Evolutionary conservation across 1,140 invertebrate species (phyloP).

Genomic region (Helicoverpa armigera): DNA sequence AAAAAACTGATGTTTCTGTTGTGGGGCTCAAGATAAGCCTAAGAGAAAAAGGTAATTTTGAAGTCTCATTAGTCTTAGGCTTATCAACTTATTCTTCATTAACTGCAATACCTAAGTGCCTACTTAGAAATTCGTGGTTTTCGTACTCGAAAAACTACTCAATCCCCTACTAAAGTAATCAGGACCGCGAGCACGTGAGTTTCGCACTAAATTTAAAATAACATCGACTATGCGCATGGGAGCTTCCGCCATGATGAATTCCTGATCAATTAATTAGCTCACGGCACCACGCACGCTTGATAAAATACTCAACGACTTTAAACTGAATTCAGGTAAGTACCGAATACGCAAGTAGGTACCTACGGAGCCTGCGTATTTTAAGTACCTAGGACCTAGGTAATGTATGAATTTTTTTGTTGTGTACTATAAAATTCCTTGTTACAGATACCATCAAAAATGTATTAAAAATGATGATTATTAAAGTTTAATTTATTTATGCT

Average conservation of each 20-base stretch:
- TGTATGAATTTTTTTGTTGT: background rate
- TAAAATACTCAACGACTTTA: slow-evolving; percentile 39
- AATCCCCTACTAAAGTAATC: background rate
- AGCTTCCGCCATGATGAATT: slow-evolving; percentile 15
- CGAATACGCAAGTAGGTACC: too few relatives aligned
- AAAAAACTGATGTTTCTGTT: too few relatives aligned
- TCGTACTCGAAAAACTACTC: background rate
- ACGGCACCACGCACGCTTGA: slow-evolving; percentile 30
- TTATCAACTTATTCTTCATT: background rate
- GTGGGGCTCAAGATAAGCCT: too few relatives aligned
- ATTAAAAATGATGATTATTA: too few relatives aligned
- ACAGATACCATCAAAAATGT: too few relatives aligned
- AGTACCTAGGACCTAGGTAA: slow-evolving; percentile 21
- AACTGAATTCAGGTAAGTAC: background rate
- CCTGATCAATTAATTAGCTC: slow-evolving; percentile 38
- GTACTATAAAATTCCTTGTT: too few relatives aligned
- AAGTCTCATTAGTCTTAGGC: too few relatives aligned
- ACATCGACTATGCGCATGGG: slow-evolving; percentile 13
- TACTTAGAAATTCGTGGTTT: background rate
- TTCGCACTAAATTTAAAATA: slow-evolving; percentile 34
- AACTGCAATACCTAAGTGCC: background rate
- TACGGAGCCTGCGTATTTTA: slow-evolving; percentile 1
- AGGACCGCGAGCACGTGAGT: background rate
- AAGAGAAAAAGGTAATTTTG: too few relatives aligned
- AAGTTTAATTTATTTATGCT: too few relatives aligned